Evolutionary conservation across 2,797 vertebrate species (phyloP).

Genomic region (Aldrovandia affinis): DNA sequence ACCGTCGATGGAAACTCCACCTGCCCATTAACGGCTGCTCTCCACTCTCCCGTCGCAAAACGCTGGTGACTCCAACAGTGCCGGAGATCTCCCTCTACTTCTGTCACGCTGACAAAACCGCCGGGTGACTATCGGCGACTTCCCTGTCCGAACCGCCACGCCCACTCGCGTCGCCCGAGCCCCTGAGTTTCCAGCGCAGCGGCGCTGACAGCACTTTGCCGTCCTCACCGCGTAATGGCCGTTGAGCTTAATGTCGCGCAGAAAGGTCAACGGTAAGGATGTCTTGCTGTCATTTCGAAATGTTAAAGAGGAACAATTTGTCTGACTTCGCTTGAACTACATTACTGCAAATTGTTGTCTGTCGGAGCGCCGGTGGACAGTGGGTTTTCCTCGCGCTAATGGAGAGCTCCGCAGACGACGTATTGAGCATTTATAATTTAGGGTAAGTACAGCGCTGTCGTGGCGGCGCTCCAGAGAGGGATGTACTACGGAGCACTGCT

Average conservation of each 20-base stretch:
- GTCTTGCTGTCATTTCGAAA: conserved; percentile 17
- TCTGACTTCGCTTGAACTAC: conserved; percentile 9
- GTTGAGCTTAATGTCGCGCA: not conserved
- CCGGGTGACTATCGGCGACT: not conserved
- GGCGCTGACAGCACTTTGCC: too few relatives aligned
- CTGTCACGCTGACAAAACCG: not conserved
- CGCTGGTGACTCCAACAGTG: not conserved
- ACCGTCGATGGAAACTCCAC: not conserved
- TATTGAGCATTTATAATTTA: not conserved
- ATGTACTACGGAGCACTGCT: not conserved
- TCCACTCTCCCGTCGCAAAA: not conserved
- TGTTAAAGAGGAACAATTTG: not conserved
- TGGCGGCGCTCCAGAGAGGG: not conserved
- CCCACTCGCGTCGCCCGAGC: not conserved
- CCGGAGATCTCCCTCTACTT: too few relatives aligned
- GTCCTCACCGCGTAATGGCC: not conserved
- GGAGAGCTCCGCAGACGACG: not conserved
- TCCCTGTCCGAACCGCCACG: not conserved
- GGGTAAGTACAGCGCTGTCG: not conserved
- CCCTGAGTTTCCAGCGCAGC: not conserved
- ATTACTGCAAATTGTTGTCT: not conserved
- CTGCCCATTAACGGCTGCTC: not conserved
- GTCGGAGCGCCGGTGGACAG: not conserved
- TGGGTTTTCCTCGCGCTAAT: not conserved
- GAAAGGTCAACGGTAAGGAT: not conserved